These are phyloP conservation scores for Cantharis rufa DNA, from an alignment of 2,888 invertebrate genomes.

Conservation along the genomic window DNA sequence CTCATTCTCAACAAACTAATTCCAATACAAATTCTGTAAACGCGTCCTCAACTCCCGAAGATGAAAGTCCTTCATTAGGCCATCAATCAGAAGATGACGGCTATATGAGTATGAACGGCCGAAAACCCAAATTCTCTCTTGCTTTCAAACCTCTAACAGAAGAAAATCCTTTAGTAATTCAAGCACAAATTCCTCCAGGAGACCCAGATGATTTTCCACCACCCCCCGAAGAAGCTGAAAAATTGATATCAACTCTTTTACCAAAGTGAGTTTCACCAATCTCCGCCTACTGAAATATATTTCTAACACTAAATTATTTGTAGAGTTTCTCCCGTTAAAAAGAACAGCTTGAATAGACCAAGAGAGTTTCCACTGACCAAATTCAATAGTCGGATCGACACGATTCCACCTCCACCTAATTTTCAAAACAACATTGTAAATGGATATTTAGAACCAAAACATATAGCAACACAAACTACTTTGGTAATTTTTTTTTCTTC, in stretches of 20 bases:
- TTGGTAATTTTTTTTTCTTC: constrained; percentile 60
- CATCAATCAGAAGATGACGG: constrained; percentile 90
- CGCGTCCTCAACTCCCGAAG: constrained; percentile 58
- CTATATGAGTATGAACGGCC: constrained; percentile 90
- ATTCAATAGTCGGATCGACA: constrained; percentile 44
- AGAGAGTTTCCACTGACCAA: constrained; percentile 50
- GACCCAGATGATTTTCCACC: constrained; percentile 66
- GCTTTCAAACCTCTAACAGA: constrained; percentile 69
- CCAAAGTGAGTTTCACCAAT: constrained; percentile 63
- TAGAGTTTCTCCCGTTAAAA: constrained; percentile 74
- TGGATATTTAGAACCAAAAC: constrained; percentile 56
- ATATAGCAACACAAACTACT: constrained; percentile 77
- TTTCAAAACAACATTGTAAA: constrained; percentile 47
- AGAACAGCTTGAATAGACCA: constrained; percentile 54
- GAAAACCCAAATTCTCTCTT: constrained; percentile 76
- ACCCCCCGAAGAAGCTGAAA: constrained; percentile 76
- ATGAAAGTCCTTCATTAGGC: constrained; percentile 78
- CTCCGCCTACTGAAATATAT: not conserved
- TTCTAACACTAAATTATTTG: constrained; percentile 33
- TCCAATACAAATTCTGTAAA: constrained; percentile 58
- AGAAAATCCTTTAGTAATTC: constrained; percentile 47
- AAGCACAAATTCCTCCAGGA: constrained; percentile 52
- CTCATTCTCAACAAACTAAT: constrained; percentile 53
- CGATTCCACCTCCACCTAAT: constrained; percentile 54
- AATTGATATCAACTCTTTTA: constrained; percentile 74